Evolutionary conservation across 1,140 invertebrate genomes (phyloP).

Genomic region (Cyphomyrmex costatus): DNA sequence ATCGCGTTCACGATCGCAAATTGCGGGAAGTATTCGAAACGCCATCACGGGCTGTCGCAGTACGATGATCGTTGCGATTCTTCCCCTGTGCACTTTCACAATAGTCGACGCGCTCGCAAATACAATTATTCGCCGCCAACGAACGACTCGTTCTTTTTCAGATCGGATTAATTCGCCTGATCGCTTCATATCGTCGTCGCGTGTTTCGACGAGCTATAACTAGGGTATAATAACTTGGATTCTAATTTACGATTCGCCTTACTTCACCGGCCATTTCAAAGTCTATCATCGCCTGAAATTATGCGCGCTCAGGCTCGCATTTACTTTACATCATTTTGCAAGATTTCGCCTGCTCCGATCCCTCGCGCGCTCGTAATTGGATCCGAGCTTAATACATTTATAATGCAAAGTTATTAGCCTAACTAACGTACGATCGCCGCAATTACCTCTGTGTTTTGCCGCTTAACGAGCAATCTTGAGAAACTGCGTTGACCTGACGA

Average conservation of each 20-base stretch:
- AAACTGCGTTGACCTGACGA: slow-evolving; percentile 58
- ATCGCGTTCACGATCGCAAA: slow-evolving; percentile 74
- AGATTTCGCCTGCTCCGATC: slow-evolving; percentile 53
- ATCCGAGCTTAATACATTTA: slow-evolving; percentile 79
- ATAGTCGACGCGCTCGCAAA: slow-evolving; percentile 48
- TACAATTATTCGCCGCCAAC: slow-evolving; percentile 38
- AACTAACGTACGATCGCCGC: slow-evolving; percentile 75
- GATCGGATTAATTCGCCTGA: slow-evolving; percentile 22
- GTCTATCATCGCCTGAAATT: slow-evolving; percentile 68
- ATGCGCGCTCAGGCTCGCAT: slow-evolving; percentile 50
- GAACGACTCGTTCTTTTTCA: slow-evolving; percentile 26
- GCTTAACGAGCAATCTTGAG: slow-evolving; percentile 77
- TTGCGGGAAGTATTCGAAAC: slow-evolving; percentile 69
- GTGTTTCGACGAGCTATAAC: background rate
- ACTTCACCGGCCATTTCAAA: background rate
- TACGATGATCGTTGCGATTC: slow-evolving; percentile 53
- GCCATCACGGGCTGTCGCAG: slow-evolving; percentile 65
- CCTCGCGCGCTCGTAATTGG: slow-evolving; percentile 72
- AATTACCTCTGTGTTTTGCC: slow-evolving; percentile 77
- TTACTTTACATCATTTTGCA: slow-evolving; percentile 56
- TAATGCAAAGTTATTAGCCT: slow-evolving; percentile 79
- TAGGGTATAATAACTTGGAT: slow-evolving; percentile 54
- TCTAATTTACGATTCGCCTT: slow-evolving; percentile 50
- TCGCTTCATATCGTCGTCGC: background rate
- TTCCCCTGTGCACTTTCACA: slow-evolving; percentile 51